Conservation (phyloP, 2,888 invertebrate species). For the Trichacis sp. region DNA sequence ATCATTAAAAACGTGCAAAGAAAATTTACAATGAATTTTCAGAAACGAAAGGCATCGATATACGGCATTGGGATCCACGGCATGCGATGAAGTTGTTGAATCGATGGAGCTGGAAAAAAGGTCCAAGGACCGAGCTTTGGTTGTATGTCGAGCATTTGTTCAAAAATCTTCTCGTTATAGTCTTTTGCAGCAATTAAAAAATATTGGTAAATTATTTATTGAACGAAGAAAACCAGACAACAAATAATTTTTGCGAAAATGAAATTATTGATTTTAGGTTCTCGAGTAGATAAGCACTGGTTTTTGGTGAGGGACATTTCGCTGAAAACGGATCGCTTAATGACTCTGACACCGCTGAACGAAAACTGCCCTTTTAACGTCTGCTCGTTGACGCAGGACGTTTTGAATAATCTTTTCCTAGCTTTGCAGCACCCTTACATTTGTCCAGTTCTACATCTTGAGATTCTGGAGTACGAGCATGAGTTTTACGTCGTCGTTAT, state of each 20-base stretch:
- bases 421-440: constrained; percentile 93
- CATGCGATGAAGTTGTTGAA: constrained; percentile 73
- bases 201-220: constrained; percentile 73
- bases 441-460: constrained; percentile 88
- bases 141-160: constrained; percentile 76
- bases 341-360: constrained; percentile 79
- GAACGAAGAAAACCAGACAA: not conserved
- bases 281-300: constrained; percentile 90
- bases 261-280: constrained; percentile 75
- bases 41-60: constrained; percentile 74
- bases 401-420: constrained; percentile 84
- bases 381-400: constrained; percentile 75
- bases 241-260: not conserved
- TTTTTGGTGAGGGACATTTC: constrained; percentile 88
- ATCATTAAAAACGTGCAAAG: not conserved
- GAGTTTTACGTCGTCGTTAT: constrained; percentile 78
- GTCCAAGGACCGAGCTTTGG: constrained; percentile 76
- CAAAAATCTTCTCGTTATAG: constrained; percentile 79
- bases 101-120: constrained; percentile 76
- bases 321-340: constrained; percentile 81
- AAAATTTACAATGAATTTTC: too few relatives aligned
- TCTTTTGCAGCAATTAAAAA: constrained; percentile 82
- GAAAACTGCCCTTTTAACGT: constrained; percentile 78
- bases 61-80: constrained; percentile 75
- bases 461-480: constrained; percentile 73